Conservation (phyloP, 2,888 invertebrate genomes). For the Stegophylla sp. region DNA sequence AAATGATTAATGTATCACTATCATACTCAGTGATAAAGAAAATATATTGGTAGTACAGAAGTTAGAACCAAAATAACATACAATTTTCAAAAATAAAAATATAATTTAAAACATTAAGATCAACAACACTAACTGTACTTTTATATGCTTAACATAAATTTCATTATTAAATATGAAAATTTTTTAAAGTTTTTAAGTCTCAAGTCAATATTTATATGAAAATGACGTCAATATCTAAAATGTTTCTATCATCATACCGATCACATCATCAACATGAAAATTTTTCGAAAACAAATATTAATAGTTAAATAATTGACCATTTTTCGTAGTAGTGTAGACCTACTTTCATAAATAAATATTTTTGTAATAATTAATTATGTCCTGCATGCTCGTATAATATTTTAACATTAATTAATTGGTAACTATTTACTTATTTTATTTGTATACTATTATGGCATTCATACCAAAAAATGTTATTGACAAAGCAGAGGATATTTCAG, state of each 20-base stretch:
- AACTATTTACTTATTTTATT: conserved; percentile 30
- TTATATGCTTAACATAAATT: no score
- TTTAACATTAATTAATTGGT: conserved; percentile 22
- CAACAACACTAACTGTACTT: no score
- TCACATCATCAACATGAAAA: conserved; percentile 58
- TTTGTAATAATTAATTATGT: conserved; percentile 25
- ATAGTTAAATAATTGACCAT: conserved; percentile 11
- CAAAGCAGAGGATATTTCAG: conserved; percentile 60
- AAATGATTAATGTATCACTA: no score
- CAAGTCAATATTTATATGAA: neutral
- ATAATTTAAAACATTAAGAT: no score
- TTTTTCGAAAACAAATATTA: conserved; percentile 51
- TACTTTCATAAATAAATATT: conserved; percentile 11
- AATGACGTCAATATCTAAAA: conserved; percentile 45
- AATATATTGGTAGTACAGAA: neutral
- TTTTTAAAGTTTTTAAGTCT: no score
- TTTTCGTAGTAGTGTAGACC: conserved; percentile 4
- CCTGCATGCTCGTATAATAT: conserved; percentile 7
- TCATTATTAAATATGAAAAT: no score
- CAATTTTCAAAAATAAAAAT: neutral
- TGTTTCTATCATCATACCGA: conserved; percentile 48
- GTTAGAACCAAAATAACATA: conserved; percentile 21
- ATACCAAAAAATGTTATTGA: conserved; percentile 59
- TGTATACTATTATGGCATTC: conserved; percentile 52
- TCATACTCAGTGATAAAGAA: no score